Evolutionary conservation across 2,888 invertebrate genomes (phyloP).

Genomic region (Fissipunctia ypsillon): DNA sequence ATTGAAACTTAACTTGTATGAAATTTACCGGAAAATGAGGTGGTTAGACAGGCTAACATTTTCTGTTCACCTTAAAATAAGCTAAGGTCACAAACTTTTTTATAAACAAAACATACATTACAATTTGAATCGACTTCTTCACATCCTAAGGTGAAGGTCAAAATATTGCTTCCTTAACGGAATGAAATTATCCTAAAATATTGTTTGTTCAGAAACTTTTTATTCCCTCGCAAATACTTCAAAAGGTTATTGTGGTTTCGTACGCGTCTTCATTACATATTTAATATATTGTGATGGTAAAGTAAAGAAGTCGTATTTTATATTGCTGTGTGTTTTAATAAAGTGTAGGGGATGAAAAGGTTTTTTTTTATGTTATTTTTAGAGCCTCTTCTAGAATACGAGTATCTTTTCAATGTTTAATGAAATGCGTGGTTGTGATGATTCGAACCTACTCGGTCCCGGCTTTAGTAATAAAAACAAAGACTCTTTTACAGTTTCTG

Average conservation of each 20-base stretch:
- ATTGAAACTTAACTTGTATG: too few species aligned
- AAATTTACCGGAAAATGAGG: too few species aligned
- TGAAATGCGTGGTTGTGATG: slow-evolving; percentile 48
- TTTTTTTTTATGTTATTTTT: slow-evolving; percentile 47
- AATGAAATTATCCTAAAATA: slow-evolving; percentile 23
- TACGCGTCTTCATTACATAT: slow-evolving; percentile 36
- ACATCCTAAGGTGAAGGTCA: neutral
- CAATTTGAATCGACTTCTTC: neutral
- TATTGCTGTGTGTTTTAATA: slow-evolving; percentile 49
- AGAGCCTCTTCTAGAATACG: slow-evolving; percentile 23
- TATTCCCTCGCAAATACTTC: slow-evolving; percentile 27
- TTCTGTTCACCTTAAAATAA: too few species aligned
- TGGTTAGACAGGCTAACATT: too few species aligned
- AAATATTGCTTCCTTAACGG: neutral
- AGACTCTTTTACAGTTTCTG: neutral
- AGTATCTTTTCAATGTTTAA: slow-evolving; percentile 45
- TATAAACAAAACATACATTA: neutral
- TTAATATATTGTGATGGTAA: slow-evolving; percentile 35
- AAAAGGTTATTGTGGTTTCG: slow-evolving; percentile 24
- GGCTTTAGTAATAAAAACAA: slow-evolving; percentile 5
- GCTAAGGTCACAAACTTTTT: too few species aligned
- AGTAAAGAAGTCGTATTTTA: slow-evolving; percentile 44
- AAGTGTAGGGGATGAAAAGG: slow-evolving; percentile 30
- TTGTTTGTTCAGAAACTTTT: slow-evolving; percentile 22
- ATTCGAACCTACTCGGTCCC: slow-evolving; percentile 21